These are phyloP conservation scores for Columba livia DNA, from an alignment of 2,113 vertebrate species.

Conservation along the genomic window DNA sequence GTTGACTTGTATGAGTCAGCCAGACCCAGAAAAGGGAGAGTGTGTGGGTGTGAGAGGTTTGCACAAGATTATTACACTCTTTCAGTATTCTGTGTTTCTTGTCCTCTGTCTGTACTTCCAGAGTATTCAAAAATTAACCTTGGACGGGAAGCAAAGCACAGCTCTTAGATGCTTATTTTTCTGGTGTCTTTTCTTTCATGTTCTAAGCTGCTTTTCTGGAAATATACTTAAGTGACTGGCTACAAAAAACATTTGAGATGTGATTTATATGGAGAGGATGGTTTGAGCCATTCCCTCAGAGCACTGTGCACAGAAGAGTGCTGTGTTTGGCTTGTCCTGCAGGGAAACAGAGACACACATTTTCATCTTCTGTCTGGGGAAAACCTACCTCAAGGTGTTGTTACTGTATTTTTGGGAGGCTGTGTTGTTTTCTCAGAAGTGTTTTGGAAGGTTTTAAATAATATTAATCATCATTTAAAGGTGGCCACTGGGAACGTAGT, in stretches of 20 bases:
- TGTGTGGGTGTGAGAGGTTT: conserved; percentile 26
- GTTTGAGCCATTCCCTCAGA: not conserved
- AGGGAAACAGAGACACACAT: not conserved
- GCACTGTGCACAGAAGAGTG: fast-evolving
- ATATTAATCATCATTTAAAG: not conserved
- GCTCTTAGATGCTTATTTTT: not conserved
- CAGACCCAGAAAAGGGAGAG: conserved; percentile 25
- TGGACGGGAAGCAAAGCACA: not conserved
- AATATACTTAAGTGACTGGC: not conserved
- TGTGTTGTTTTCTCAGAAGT: not conserved
- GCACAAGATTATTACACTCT: conserved; percentile 7
- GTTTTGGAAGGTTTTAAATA: not conserved
- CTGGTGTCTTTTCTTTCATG: not conserved
- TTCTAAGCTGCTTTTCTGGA: conserved; percentile 11
- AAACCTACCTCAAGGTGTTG: not conserved
- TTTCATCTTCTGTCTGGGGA: not conserved
- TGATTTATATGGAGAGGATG: not conserved
- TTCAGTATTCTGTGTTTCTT: conserved; percentile 20
- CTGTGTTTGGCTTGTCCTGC: not conserved
- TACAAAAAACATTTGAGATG: not conserved
- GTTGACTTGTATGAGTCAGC: conserved; percentile 44
- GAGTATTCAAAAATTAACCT: conserved; percentile 11
- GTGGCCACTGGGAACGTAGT: not conserved
- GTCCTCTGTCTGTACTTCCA: conserved; percentile 5
- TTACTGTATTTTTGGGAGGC: not conserved